Evolutionary conservation across 2,888 invertebrate genomes (phyloP).

Genomic region (Ophion costatus): DNA sequence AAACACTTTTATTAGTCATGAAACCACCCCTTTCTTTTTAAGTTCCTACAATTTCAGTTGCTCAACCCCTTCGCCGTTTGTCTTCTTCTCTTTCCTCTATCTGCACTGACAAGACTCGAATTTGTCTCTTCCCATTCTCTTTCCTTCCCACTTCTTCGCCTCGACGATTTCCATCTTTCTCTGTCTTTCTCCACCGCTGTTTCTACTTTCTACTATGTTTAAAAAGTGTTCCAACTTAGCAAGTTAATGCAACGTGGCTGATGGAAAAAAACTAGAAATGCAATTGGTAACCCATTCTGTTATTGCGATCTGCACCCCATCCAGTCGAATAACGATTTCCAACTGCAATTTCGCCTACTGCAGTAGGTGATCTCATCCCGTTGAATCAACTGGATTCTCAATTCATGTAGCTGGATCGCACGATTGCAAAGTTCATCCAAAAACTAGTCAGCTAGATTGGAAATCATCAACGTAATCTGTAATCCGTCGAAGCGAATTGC

Average conservation of each 20-base stretch:
- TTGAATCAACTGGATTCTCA: background rate
- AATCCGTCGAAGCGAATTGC: background rate
- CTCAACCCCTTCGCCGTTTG: too few relatives aligned
- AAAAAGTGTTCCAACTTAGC: background rate
- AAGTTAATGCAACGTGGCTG: background rate
- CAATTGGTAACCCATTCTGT: background rate
- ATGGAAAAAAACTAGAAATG: background rate
- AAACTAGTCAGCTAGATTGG: background rate
- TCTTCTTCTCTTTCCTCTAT: too few relatives aligned
- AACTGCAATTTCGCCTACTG: background rate
- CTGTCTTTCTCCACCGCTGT: background rate
- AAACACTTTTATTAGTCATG: slow-evolving; percentile 59
- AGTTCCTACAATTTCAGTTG: too few relatives aligned
- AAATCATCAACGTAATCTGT: background rate
- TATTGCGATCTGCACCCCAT: background rate
- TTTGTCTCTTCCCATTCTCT: too few relatives aligned
- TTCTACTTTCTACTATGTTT: background rate
- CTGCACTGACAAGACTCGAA: too few relatives aligned
- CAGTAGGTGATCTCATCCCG: background rate
- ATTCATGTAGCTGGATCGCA: background rate
- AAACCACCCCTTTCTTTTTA: slow-evolving; percentile 30
- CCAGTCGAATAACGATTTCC: background rate
- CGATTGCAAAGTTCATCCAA: background rate
- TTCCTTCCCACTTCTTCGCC: too few relatives aligned
- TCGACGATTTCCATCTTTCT: too few relatives aligned